These are phyloP conservation scores for Dendropsophus ebraccatus DNA, from an alignment of 2,113 vertebrate species.

Conservation along the genomic window DNA sequence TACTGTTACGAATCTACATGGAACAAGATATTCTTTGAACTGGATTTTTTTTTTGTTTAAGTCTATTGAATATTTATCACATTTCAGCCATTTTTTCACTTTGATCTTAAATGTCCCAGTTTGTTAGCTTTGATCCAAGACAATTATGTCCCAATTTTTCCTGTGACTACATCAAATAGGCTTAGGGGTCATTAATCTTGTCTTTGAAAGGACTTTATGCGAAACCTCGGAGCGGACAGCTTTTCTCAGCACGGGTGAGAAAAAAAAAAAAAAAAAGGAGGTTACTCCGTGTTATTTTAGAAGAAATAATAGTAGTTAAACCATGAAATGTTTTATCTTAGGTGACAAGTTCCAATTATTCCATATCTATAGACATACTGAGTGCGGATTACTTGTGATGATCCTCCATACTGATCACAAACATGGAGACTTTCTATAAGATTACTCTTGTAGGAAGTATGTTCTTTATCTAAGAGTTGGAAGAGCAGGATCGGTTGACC, in stretches of 20 bases:
- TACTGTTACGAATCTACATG: neutral
- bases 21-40: neutral
- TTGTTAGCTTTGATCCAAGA: conserved; percentile 24
- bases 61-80: conserved; percentile 3
- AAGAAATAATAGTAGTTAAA: neutral
- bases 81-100: neutral
- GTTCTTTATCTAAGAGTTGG: neutral
- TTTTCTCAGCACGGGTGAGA: neutral
- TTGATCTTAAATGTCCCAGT: conserved; percentile 11
- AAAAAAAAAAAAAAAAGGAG: neutral
- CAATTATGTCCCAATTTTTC: conserved; percentile 29
- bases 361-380: neutral
- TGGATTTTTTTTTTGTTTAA: neutral
- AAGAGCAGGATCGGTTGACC: too few species aligned
- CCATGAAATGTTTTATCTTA: neutral
- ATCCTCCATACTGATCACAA: neutral
- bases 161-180: conserved; percentile 37
- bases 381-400: neutral
- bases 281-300: neutral
- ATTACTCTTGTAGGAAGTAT: neutral
- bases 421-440: neutral
- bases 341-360: neutral
- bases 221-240: neutral
- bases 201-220: conserved; percentile 2
- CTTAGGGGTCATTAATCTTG: conserved; percentile 22